Evolutionary conservation across 2,888 invertebrate species (phyloP).

Genomic region (Cetonia aurata): DNA sequence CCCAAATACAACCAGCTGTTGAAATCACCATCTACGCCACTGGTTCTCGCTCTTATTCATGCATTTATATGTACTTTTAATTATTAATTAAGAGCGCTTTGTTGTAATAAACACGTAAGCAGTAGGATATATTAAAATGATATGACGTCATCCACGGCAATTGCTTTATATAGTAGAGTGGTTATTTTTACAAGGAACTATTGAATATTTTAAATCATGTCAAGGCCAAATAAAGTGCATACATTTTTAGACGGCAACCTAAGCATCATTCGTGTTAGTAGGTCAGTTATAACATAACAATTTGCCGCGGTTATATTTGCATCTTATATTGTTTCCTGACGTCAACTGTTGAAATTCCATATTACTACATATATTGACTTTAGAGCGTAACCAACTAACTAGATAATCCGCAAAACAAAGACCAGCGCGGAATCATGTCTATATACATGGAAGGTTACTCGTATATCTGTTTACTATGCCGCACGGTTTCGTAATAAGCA

Average conservation of each 20-base stretch:
- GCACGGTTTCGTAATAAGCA: too few relatives aligned
- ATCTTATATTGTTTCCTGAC: background rate
- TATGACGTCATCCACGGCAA: background rate
- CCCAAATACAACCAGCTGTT: too few relatives aligned
- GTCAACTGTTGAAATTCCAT: background rate
- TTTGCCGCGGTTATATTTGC: background rate
- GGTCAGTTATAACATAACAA: slow-evolving; percentile 12
- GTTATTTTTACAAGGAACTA: slow-evolving; percentile 29
- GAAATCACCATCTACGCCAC: too few relatives aligned
- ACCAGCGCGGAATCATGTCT: background rate
- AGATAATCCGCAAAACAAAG: background rate
- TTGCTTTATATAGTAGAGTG: slow-evolving; percentile 8
- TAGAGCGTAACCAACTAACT: too few relatives aligned
- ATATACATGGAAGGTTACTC: too few relatives aligned
- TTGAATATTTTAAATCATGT: slow-evolving; percentile 29
- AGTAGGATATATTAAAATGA: too few relatives aligned
- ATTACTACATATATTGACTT: too few relatives aligned
- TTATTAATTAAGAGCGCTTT: too few relatives aligned
- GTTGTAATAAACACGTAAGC: too few relatives aligned
- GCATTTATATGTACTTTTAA: too few relatives aligned
- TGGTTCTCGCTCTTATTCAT: too few relatives aligned
- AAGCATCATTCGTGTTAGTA: background rate
- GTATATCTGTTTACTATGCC: too few relatives aligned
- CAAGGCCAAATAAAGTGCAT: slow-evolving; percentile 12
- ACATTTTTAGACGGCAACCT: slow-evolving; percentile 4